Conservation (phyloP, 1,140 invertebrate species). For the Magallana angulata region DNA sequence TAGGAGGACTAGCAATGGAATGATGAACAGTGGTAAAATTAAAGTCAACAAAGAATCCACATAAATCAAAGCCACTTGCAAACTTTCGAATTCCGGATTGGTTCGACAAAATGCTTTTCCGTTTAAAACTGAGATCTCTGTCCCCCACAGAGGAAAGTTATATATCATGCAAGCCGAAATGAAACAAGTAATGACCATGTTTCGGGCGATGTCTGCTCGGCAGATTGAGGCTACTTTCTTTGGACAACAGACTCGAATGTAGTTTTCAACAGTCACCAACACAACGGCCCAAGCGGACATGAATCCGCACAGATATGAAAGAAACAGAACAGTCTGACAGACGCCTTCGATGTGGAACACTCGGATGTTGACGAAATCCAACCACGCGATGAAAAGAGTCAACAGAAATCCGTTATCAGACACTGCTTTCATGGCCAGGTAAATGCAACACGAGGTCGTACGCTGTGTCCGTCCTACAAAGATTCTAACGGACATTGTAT, state of each 20-base stretch:
- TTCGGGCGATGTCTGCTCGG: conserved; percentile 63
- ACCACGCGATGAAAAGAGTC: conserved; percentile 79
- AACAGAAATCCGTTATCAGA: conserved; percentile 64
- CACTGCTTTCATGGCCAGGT: conserved; percentile 61
- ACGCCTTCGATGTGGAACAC: conserved; percentile 67
- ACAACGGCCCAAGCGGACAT: conserved; percentile 77
- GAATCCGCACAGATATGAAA: conserved; percentile 73
- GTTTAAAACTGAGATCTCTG: conserved; percentile 45
- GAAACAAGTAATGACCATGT: conserved; percentile 54
- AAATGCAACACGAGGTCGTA: conserved; percentile 64
- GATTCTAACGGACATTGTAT: conserved; percentile 57
- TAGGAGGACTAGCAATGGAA: conserved; percentile 83
- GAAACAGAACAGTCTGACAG: conserved; percentile 74
- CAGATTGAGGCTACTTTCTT: conserved; percentile 64
- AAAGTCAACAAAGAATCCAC: conserved; percentile 82
- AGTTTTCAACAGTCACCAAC: conserved; percentile 66
- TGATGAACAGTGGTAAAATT: conserved; percentile 81
- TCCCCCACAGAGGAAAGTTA: conserved; percentile 69
- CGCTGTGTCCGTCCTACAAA: conserved; percentile 57
- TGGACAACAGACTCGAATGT: conserved; percentile 72
- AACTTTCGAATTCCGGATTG: conserved; percentile 81
- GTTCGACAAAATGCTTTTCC: conserved; percentile 81
- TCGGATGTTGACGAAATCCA: conserved; percentile 80
- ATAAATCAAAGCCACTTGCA: conserved; percentile 70
- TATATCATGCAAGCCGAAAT: conserved; percentile 63